Percentiles rank a stretch among this genome's conserved stretches.
Conservation (phyloP, 1,140 invertebrate genomes). For the Mizuhopecten yessoensis region DNA sequence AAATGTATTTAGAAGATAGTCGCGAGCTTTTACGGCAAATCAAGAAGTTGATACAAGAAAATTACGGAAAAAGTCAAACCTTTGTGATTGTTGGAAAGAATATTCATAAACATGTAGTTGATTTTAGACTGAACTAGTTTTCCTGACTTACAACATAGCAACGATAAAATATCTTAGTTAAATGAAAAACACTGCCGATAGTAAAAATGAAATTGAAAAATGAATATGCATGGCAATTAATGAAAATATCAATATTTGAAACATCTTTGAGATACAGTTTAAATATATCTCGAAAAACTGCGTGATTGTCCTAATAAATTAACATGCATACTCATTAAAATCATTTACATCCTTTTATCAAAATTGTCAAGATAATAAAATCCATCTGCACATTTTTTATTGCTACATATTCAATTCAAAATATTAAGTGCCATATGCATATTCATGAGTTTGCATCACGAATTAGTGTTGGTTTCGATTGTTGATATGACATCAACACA, state of each 20-base stretch:
- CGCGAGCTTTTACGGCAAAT: background rate
- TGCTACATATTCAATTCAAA: background rate
- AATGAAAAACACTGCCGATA: background rate
- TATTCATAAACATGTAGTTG: background rate
- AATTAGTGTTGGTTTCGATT: background rate
- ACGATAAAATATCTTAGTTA: background rate
- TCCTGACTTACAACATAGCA: background rate
- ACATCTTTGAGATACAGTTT: too few relatives aligned
- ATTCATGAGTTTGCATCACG: too few relatives aligned
- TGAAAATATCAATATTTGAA: background rate
- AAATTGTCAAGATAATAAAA: background rate
- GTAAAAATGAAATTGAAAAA: too few relatives aligned
- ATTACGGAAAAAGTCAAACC: background rate
- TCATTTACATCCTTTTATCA: background rate
- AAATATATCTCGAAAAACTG: too few relatives aligned
- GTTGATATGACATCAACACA: background rate
- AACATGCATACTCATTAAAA: background rate
- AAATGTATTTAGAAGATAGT: background rate
- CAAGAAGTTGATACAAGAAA: background rate
- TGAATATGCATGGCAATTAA: background rate
- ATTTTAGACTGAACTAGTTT: background rate
- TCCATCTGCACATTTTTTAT: background rate
- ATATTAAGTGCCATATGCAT: background rate
- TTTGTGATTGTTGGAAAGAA: constrained; percentile 9
- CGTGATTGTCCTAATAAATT: background rate